These are phyloP conservation scores for Dendrophyllia cribrosa DNA, from an alignment of 64 coral and sea anemone species.

Conservation along the genomic window DNA sequence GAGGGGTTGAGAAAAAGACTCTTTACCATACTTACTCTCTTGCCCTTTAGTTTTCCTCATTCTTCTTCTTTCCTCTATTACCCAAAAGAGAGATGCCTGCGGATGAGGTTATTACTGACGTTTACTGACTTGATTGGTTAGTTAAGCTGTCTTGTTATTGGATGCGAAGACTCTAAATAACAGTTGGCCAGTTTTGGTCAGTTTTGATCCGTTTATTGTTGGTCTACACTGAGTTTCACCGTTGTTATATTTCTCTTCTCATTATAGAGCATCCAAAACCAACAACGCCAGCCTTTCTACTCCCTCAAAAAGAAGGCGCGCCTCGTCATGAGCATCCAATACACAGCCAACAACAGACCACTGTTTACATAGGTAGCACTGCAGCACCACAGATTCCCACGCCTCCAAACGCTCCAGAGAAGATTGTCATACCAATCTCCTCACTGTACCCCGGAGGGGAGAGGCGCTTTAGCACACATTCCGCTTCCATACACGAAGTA, in stretches of 20 bases:
- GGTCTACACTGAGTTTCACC: too few relatives aligned
- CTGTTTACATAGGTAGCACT: background rate
- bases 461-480: background rate
- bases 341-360: background rate
- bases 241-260: background rate
- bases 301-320: background rate
- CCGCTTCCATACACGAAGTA: background rate
- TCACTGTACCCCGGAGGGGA: background rate
- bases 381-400: background rate
- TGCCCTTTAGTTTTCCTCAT: too few relatives aligned
- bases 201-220: too few relatives aligned
- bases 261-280: background rate
- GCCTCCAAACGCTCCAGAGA: background rate
- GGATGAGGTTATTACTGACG: too few relatives aligned
- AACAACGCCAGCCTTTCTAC: background rate
- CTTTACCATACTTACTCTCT: too few relatives aligned
- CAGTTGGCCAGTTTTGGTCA: too few relatives aligned
- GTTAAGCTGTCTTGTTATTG: too few relatives aligned
- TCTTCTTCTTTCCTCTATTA: too few relatives aligned
- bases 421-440: constrained; percentile 51
- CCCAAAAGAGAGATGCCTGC: too few relatives aligned
- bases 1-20: too few relatives aligned
- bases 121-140: too few relatives aligned
- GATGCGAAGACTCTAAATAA: too few relatives aligned
- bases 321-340: background rate